phyloP scores from a whole-genome alignment of 2,797 vertebrate genomes.

The Alca torda region DNA sequence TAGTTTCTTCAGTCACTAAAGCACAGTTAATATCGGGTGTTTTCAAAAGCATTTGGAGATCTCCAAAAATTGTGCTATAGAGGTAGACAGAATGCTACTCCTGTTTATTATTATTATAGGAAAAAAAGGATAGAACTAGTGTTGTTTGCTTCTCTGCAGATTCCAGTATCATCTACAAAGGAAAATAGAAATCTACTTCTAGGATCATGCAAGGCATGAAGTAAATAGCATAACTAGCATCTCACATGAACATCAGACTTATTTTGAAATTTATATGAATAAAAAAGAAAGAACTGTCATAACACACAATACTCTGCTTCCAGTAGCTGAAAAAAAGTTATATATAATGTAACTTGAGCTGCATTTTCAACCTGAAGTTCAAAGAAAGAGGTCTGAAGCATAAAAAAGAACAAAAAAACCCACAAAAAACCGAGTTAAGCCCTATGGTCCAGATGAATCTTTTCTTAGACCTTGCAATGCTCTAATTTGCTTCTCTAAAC shows the following conservation, averaged over 20 bases:
- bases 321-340: background rate
- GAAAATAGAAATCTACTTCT: background rate
- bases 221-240: background rate
- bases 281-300: background rate
- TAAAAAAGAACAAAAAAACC: background rate
- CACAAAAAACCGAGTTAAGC: background rate
- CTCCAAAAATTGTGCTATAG: background rate
- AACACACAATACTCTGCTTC: background rate
- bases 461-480: background rate
- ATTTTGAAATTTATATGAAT: background rate
- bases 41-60: background rate
- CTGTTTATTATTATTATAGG: background rate
- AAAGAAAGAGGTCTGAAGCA: background rate
- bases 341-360: background rate
- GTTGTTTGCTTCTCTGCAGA: background rate
- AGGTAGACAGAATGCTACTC: background rate
- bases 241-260: background rate
- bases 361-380: background rate
- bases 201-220: background rate
- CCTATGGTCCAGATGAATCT: accelerated
- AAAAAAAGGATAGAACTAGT: background rate
- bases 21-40: background rate
- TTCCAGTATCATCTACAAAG: background rate
- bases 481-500: background rate
- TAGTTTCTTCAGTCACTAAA: background rate